Conservation (phyloP, 1,140 invertebrate species). For the Monochamus saltuarius region DNA sequence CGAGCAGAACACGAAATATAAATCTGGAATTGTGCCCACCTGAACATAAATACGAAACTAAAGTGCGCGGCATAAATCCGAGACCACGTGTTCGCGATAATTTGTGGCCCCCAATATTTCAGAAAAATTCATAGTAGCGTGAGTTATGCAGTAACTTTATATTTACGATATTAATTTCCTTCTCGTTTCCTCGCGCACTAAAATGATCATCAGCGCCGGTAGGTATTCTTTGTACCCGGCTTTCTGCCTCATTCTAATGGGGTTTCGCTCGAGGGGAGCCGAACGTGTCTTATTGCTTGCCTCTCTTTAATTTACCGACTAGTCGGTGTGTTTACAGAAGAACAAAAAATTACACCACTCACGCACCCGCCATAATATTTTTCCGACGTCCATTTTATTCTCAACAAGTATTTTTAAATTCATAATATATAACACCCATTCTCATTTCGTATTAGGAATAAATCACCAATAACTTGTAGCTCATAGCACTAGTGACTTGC, state of each 20-base stretch:
- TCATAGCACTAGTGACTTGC: too few species aligned
- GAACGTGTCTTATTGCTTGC: background rate
- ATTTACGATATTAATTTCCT: slow-evolving; percentile 51
- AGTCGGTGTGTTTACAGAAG: background rate
- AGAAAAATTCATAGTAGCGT: slow-evolving; percentile 46
- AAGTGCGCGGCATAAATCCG: slow-evolving; percentile 46
- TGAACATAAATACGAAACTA: slow-evolving; percentile 45
- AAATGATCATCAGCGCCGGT: slow-evolving; percentile 24
- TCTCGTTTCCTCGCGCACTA: slow-evolving; percentile 33
- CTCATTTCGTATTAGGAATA: too few species aligned
- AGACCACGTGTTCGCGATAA: slow-evolving; percentile 47
- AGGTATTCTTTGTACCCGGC: slow-evolving; percentile 11
- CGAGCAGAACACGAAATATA: slow-evolving; percentile 23
- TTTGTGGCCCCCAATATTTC: slow-evolving; percentile 47
- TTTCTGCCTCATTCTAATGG: background rate
- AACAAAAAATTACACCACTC: background rate
- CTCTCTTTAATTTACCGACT: background rate
- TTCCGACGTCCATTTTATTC: too few species aligned
- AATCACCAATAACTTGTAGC: too few species aligned
- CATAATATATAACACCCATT: too few species aligned
- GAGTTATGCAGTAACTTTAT: slow-evolving; percentile 49
- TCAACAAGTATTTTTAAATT: too few species aligned
- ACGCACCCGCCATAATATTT: background rate
- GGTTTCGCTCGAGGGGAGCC: background rate
- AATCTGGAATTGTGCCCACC: slow-evolving; percentile 37